phyloP scores from a whole-genome alignment of 2,113 vertebrate species.

The Muscicapa adusta region DNA sequence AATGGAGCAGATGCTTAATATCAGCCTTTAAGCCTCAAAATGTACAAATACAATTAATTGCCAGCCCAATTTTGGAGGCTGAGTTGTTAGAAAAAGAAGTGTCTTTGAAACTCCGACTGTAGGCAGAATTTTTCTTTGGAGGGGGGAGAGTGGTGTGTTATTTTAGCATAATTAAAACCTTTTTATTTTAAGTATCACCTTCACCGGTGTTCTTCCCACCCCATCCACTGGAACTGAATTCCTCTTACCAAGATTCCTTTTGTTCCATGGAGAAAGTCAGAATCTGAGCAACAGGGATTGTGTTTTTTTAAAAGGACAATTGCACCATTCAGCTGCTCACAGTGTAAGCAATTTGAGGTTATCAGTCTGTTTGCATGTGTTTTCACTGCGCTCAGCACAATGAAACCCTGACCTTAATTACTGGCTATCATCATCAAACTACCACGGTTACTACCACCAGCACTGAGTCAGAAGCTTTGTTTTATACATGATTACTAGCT shows the following conservation, averaged over 20 bases:
- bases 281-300: background rate
- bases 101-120: background rate
- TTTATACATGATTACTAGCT: background rate
- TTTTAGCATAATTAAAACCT: background rate
- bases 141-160: background rate
- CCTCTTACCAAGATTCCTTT: background rate
- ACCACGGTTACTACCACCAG: background rate
- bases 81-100: background rate
- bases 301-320: background rate
- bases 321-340: constrained; percentile 1
- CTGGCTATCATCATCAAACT: constrained; percentile 20
- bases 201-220: background rate
- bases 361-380: constrained; percentile 50
- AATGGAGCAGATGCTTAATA: constrained; percentile 62
- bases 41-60: constrained; percentile 48
- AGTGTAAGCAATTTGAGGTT: constrained; percentile 22
- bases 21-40: constrained; percentile 59
- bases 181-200: background rate
- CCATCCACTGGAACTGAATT: background rate
- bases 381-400: constrained; percentile 32
- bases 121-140: background rate
- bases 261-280: background rate
- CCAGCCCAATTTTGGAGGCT: background rate
- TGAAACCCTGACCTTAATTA: constrained; percentile 48
- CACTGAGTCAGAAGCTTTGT: constrained; percentile 17